phyloP scores from a whole-genome alignment of 92 coral and sea anemone species.

The Umimayanthus chanpuru region DNA sequence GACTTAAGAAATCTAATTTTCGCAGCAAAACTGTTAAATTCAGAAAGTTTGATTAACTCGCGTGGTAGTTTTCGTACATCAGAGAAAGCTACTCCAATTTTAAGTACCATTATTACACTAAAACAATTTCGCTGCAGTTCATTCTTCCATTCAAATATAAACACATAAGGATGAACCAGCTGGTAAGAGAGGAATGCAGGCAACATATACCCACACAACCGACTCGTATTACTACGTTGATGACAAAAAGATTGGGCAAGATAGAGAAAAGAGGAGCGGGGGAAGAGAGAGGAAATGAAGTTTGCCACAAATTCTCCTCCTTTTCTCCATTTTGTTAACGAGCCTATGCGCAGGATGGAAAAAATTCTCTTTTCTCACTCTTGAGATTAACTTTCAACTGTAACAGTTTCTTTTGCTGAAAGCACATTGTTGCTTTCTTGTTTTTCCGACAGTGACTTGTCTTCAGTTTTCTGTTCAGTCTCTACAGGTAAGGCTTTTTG shows the following conservation, averaged over 20 bases:
- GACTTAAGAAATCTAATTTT: neutral
- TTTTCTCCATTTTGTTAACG: neutral
- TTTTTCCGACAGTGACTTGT: slow-evolving; percentile 3
- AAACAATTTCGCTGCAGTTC: neutral
- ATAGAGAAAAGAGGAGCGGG: too few species aligned
- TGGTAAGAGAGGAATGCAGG: neutral
- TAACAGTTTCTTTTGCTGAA: slow-evolving; percentile 1
- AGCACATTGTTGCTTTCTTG: slow-evolving; percentile 16
- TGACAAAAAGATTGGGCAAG: too few species aligned
- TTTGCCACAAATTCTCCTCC: too few species aligned
- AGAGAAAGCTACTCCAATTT: neutral
- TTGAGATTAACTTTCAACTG: neutral
- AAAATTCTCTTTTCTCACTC: neutral
- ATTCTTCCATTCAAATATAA: neutral
- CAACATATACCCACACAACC: neutral
- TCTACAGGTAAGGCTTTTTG: neutral
- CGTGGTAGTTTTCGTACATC: neutral
- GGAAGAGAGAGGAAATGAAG: too few species aligned
- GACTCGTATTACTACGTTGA: too few species aligned
- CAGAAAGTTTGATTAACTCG: neutral
- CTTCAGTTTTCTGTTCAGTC: neutral
- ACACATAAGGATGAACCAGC: neutral
- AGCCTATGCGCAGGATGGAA: neutral
- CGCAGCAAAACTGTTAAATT: too few species aligned
- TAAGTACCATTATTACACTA: neutral